phyloP scores from a whole-genome alignment of 2,113 vertebrate species.

The chimpanzee (Pan troglodytes) region NHGRI_mPanTro3-v2.1_pri NC_072402.2:61108001-61108500 shows the following conservation, averaged over 20 bases:
- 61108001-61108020: too few species aligned
- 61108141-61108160: too few species aligned
- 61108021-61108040: too few species aligned
- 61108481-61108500: neutral
- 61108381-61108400: neutral
- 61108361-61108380: neutral
- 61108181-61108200: too few species aligned
- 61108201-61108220: neutral
- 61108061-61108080: too few species aligned
- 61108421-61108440: neutral
- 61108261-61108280: neutral
- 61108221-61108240: neutral
- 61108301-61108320: neutral
- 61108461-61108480: neutral
- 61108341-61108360: neutral
- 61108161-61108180: fast-evolving
- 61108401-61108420: neutral
- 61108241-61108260: neutral
- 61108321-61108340: neutral
- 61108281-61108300: neutral
- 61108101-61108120: too few species aligned
- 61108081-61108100: too few species aligned
- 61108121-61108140: too few species aligned
- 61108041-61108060: too few species aligned
- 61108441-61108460: neutral